Evolutionary conservation across 2,888 invertebrate species (phyloP).

Genomic region (Neocrepidodera transversa): DNA sequence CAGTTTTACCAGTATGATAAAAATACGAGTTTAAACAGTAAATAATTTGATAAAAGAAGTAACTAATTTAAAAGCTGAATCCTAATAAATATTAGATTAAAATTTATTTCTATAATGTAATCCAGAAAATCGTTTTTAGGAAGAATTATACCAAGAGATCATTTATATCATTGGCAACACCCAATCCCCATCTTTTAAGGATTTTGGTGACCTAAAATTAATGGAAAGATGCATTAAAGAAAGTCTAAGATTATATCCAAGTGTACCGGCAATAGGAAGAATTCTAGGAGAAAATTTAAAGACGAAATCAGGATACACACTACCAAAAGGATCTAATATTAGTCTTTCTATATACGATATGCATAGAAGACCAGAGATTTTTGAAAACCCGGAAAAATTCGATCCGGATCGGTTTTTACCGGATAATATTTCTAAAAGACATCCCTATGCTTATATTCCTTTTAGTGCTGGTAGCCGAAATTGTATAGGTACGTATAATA

Average conservation of each 20-base stretch:
- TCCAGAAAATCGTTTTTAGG: conserved; percentile 17
- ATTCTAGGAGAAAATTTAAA: conserved; percentile 39
- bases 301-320: conserved; percentile 44
- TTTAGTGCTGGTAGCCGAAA: conserved; percentile 61
- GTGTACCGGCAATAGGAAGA: conserved; percentile 53
- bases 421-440: conserved; percentile 54
- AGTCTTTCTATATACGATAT: conserved; percentile 53
- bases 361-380: conserved; percentile 60
- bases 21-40: too few species aligned
- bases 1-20: too few species aligned
- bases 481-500: conserved; percentile 52
- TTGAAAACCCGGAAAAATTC: conserved; percentile 57
- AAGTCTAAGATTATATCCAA: conserved; percentile 42
- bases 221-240: conserved; percentile 60
- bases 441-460: conserved; percentile 59
- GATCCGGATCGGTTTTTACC: conserved; percentile 56
- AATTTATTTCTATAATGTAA: too few species aligned
- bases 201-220: conserved; percentile 68
- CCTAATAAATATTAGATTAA: too few species aligned
- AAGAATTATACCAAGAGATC: conserved; percentile 37
- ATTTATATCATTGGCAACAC: conserved; percentile 44
- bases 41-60: too few species aligned
- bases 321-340: conserved; percentile 53
- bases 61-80: too few species aligned
- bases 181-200: conserved; percentile 61